These are phyloP conservation scores for Fissipunctia ypsillon DNA, from an alignment of 2,888 invertebrate species.

Conservation along the genomic window DNA sequence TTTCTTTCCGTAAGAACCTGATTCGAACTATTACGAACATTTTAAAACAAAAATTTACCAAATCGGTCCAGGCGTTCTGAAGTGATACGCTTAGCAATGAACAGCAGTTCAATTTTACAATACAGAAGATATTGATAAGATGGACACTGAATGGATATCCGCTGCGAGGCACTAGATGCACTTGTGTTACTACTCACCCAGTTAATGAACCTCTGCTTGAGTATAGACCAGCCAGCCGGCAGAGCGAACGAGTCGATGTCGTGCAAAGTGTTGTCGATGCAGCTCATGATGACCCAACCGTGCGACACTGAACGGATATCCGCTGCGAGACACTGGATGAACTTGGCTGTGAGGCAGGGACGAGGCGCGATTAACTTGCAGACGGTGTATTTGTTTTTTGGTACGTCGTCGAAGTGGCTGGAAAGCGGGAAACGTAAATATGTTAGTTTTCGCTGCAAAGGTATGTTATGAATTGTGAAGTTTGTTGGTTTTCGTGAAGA, in stretches of 20 bases:
- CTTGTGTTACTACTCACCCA: conserved; percentile 82
- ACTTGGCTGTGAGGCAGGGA: conserved; percentile 94
- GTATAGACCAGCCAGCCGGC: conserved; percentile 92
- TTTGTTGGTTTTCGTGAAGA: neutral
- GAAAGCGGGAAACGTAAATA: neutral
- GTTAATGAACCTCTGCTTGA: conserved; percentile 83
- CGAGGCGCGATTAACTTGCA: conserved; percentile 92
- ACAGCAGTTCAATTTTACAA: too few species aligned
- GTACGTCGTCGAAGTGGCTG: conserved; percentile 90
- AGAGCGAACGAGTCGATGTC: conserved; percentile 88
- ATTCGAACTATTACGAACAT: too few species aligned
- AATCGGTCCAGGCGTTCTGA: too few species aligned
- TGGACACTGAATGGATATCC: conserved; percentile 91
- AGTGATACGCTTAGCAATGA: too few species aligned
- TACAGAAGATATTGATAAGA: too few species aligned
- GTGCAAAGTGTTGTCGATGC: conserved; percentile 79
- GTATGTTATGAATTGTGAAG: neutral
- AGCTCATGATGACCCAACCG: conserved; percentile 93
- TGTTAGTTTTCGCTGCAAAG: neutral
- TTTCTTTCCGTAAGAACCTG: too few species aligned
- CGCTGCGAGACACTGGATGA: conserved; percentile 93
- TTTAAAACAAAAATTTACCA: too few species aligned
- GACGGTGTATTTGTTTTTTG: conserved; percentile 86
- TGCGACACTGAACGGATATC: conserved; percentile 92
- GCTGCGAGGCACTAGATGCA: conserved; percentile 93